phyloP scores from a whole-genome alignment of 2,888 invertebrate genomes.

The Synergus itoensis region DNA sequence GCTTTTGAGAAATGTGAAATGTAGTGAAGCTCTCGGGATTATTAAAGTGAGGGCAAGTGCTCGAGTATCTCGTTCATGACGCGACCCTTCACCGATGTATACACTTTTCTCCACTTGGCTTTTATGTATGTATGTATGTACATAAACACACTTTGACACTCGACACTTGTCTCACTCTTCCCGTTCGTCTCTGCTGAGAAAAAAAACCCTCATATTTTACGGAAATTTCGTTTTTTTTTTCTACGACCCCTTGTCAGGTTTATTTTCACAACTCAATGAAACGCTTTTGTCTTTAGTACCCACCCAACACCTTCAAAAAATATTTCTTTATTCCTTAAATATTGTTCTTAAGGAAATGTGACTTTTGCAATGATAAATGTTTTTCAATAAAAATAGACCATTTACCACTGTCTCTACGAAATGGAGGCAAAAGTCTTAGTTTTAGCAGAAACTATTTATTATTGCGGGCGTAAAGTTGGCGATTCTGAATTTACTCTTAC shows the following conservation, averaged over 20 bases:
- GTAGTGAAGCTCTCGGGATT: slow-evolving; percentile 10
- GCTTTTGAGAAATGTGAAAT: slow-evolving; percentile 30
- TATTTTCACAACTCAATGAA: background rate
- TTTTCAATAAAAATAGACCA: too few species aligned
- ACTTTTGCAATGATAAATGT: too few species aligned
- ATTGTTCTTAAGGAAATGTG: too few species aligned
- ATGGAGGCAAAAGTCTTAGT: too few species aligned
- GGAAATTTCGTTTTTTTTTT: background rate
- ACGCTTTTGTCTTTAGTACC: background rate
- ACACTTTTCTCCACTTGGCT: slow-evolving; percentile 18
- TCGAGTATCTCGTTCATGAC: slow-evolving; percentile 29
- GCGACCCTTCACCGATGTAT: slow-evolving; percentile 25
- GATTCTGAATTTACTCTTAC: too few species aligned
- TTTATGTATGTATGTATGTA: slow-evolving; percentile 8
- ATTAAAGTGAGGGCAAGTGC: slow-evolving; percentile 25
- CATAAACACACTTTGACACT: slow-evolving; percentile 34
- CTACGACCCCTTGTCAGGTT: background rate
- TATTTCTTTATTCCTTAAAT: too few species aligned
- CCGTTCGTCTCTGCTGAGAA: background rate
- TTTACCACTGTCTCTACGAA: too few species aligned
- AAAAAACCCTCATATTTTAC: slow-evolving; percentile 8
- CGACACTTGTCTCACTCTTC: slow-evolving; percentile 29
- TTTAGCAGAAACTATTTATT: too few species aligned
- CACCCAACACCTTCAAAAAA: background rate
- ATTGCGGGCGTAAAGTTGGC: too few species aligned